Conservation (phyloP, 1,140 invertebrate genomes). For the Penaeus chinensis region DNA sequence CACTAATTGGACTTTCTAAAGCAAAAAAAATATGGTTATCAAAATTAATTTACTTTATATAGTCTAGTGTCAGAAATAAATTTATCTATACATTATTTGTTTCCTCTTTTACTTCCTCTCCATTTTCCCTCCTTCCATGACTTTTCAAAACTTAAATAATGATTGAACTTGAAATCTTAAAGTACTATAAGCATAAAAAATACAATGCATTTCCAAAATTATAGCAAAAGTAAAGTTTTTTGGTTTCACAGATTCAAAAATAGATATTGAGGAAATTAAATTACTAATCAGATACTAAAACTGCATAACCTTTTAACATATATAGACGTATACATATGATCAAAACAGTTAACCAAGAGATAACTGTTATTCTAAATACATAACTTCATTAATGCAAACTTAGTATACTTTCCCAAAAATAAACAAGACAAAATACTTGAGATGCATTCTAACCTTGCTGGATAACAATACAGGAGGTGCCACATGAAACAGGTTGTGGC, state of each 20-base stretch:
- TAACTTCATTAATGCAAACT: not conserved
- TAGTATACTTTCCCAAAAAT: not conserved
- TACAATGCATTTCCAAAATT: too few relatives aligned
- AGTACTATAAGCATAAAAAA: too few relatives aligned
- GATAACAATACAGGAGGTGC: conserved; percentile 82
- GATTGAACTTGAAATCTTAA: too few relatives aligned
- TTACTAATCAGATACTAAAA: too few relatives aligned
- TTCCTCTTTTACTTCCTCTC: too few relatives aligned
- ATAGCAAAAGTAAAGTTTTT: too few relatives aligned
- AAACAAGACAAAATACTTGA: not conserved
- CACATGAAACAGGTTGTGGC: conserved; percentile 86
- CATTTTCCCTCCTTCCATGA: too few relatives aligned
- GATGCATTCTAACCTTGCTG: conserved; percentile 71
- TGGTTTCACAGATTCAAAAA: too few relatives aligned
- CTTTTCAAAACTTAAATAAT: too few relatives aligned
- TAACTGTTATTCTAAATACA: not conserved
- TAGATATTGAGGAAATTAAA: too few relatives aligned
- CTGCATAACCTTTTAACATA: too few relatives aligned
- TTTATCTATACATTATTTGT: too few relatives aligned
- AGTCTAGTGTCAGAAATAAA: not conserved
- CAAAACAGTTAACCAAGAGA: not conserved
- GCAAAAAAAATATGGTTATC: not conserved
- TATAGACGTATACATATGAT: not conserved
- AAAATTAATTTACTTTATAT: not conserved
- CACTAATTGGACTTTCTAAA: not conserved